Base-by-base conservation (phyloP, 2,113 vertebrate species). In the Caretta caretta region DNA sequence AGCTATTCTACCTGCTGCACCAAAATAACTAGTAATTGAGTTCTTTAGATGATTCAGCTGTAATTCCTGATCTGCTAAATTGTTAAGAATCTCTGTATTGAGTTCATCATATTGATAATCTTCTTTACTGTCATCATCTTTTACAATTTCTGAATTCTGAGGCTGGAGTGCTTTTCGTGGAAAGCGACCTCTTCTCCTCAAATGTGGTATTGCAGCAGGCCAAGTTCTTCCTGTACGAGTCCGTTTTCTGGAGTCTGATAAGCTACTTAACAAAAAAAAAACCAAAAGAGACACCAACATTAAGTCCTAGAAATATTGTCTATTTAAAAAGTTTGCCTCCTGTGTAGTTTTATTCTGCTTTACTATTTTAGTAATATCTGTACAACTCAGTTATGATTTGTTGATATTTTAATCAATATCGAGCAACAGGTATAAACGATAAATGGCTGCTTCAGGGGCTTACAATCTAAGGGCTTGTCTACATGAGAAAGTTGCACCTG, bases 21-120 rank as follows among this genome's bases (percentile, higher is more conserved):
- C 99, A 92, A 99, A 99, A 88, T 99, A 99, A 98, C 98, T 99
- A 98, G 99, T 99, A 96, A 99, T 99, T 2, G 99, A 99, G 98
- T 98, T 99, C 97, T 99, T 99, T 84, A 99, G 99, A 98, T 99
- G 99, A 98, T 99, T 99, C 93, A 99, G 99, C 97, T 99, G 99
- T 88, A 99, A 98, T 94, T 99, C 99, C 94, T 99, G 99, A 98
- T 99, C 99, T 93, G 98, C 98, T 98, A 99, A 98, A 96, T 99
- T 99, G 94, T 99, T 99, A 93, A 99, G 98, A 97, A 99, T 99
- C 98, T 99, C 99, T 91, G 99, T 98, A 97, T 99, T 99, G 91
- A 99, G 98, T 97, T 99, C 99, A 65, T 99, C 98, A 86, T 99
- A 98, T 6, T 98, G 98, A 93, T 98, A 98, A 84, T 99, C 98